These are phyloP conservation scores for Parasteatoda lunata DNA, from an alignment of 2,888 invertebrate genomes.

Conservation along the genomic window DNA sequence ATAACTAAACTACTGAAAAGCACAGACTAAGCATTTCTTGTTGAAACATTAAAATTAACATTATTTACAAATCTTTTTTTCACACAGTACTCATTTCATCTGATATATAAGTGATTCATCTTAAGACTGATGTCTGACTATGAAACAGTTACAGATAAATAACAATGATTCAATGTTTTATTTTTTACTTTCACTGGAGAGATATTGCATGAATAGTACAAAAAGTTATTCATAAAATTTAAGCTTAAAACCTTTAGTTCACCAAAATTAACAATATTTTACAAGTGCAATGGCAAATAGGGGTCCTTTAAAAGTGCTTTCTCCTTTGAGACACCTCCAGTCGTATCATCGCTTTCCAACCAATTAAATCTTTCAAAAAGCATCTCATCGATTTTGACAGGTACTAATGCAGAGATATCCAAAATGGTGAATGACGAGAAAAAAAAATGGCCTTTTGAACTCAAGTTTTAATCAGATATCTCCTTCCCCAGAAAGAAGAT, in stretches of 20 bases:
- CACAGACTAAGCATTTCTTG: constrained; percentile 22
- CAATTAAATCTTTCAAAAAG: background rate
- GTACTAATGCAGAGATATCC: constrained; percentile 16
- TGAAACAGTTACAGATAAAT: constrained; percentile 28
- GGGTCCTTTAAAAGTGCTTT: constrained; percentile 24
- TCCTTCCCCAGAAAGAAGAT: background rate
- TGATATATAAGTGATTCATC: constrained; percentile 28
- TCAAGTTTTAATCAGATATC: background rate
- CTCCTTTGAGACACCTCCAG: background rate
- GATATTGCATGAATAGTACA: constrained; percentile 49
- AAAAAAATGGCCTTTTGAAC: constrained; percentile 43
- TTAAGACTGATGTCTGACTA: constrained; percentile 16
- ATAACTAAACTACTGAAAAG: constrained; percentile 16
- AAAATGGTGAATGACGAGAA: constrained; percentile 50
- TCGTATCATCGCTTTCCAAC: background rate
- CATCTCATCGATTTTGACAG: background rate
- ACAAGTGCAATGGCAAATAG: constrained; percentile 62
- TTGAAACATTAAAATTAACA: background rate
- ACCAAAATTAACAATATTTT: constrained; percentile 54
- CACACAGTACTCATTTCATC: constrained; percentile 1
- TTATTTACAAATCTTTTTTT: background rate
- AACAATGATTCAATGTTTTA: constrained; percentile 27
- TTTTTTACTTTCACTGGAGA: constrained; percentile 5
- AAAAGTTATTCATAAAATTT: constrained; percentile 62
- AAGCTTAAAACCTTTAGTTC: constrained; percentile 55